phyloP scores from a whole-genome alignment of 2,888 invertebrate genomes.

The Molorchus minor region DNA sequence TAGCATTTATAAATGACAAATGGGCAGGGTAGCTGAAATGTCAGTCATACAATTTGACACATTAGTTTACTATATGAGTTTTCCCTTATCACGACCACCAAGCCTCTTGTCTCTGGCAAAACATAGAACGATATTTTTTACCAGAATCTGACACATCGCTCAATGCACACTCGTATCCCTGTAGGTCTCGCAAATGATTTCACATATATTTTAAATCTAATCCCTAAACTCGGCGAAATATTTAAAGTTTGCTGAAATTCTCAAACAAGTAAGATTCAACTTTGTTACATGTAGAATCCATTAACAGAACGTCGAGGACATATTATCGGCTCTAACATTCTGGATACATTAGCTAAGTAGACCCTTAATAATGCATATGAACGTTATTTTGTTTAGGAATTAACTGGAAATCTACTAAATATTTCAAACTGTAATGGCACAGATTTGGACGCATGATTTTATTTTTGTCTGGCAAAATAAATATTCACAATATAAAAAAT shows the following conservation, averaged over 20 bases:
- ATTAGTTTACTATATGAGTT: background rate
- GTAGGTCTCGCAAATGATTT: slow-evolving; percentile 11
- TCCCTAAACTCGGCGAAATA: slow-evolving; percentile 24
- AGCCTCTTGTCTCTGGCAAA: background rate
- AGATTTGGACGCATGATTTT: too few species aligned
- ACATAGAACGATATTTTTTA: background rate
- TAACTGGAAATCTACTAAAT: background rate
- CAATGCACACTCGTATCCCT: background rate
- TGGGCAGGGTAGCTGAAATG: background rate
- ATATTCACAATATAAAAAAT: too few species aligned
- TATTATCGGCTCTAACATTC: slow-evolving; percentile 23
- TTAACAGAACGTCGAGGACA: slow-evolving; percentile 32
- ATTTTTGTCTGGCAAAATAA: too few species aligned
- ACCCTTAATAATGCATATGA: slow-evolving; percentile 8
- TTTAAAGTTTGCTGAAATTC: slow-evolving; percentile 29
- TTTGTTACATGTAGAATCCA: slow-evolving; percentile 37
- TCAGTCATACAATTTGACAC: background rate
- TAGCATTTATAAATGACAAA: too few species aligned
- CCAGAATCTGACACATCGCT: background rate
- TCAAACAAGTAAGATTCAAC: slow-evolving; percentile 35
- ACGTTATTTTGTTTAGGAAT: slow-evolving; percentile 1
- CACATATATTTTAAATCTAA: slow-evolving; percentile 20
- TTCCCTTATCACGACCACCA: background rate
- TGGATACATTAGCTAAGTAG: slow-evolving; percentile 16
- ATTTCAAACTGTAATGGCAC: background rate